Evolutionary conservation across 2,888 invertebrate genomes (phyloP).

Genomic region (Keiferia lycopersicella): DNA sequence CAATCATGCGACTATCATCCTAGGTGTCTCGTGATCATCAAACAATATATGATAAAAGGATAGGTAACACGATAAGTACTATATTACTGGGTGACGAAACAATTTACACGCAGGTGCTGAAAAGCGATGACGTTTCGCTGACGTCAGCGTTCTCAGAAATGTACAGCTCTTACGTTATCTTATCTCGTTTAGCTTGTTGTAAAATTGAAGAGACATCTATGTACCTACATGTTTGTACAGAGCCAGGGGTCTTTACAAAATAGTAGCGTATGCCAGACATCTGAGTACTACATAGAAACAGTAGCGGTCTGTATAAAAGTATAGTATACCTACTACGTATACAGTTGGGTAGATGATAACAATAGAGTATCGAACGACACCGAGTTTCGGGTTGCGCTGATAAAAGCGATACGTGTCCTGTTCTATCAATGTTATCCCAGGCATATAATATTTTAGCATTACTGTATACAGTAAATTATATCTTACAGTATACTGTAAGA

Average conservation of each 20-base stretch:
- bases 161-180: slow-evolving; percentile 49
- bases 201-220: background rate
- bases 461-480: background rate
- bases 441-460: slow-evolving; percentile 14
- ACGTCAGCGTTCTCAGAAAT: slow-evolving; percentile 36
- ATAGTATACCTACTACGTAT: background rate
- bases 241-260: too few species aligned
- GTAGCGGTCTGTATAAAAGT: background rate
- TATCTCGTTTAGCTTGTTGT: background rate
- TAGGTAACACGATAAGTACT: slow-evolving; percentile 33
- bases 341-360: background rate
- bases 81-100: slow-evolving; percentile 39
- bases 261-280: too few species aligned
- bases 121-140: slow-evolving; percentile 42
- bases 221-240: background rate
- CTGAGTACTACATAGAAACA: too few species aligned
- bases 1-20: too few species aligned
- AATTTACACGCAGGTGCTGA: slow-evolving; percentile 38
- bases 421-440: slow-evolving; percentile 12
- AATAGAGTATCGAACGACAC: slow-evolving; percentile 20
- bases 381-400: slow-evolving; percentile 16
- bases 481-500: too few species aligned
- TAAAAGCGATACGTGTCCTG: slow-evolving; percentile 18
- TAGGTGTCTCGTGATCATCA: slow-evolving; percentile 10
- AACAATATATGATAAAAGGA: slow-evolving; percentile 18